A percentile compares a stretch with the other conserved stretches of the same genome.
Evolutionary conservation across 2,888 invertebrate species (phyloP).

Genomic region (Lithophane semibrunnea): DNA sequence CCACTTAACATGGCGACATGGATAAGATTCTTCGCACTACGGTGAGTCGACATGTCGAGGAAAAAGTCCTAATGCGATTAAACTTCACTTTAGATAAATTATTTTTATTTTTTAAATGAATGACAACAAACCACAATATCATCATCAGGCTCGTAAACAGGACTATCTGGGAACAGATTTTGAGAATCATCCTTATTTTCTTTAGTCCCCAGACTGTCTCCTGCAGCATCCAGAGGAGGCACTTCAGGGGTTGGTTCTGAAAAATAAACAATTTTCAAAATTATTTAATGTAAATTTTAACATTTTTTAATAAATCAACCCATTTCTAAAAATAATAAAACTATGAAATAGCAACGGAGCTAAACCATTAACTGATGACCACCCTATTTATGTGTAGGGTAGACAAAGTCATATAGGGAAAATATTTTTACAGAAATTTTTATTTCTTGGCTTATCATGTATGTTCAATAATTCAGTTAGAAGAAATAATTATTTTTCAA

Average conservation of each 20-base stretch:
- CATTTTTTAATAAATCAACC: background rate
- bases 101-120: background rate
- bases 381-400: too few species aligned
- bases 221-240: slow-evolving; percentile 23
- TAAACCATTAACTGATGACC: background rate
- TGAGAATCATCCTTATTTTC: slow-evolving; percentile 76
- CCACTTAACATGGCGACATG: background rate
- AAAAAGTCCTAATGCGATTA: background rate
- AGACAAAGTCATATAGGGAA: too few species aligned
- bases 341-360: background rate
- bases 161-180: slow-evolving; percentile 85
- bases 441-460: background rate
- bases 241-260: slow-evolving; percentile 26
- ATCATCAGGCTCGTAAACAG: slow-evolving; percentile 86
- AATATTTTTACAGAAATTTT: background rate
- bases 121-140: slow-evolving; percentile 68
- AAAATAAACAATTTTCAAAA: slow-evolving; percentile 1
- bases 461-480: background rate
- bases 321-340: background rate
- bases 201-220: slow-evolving; percentile 37
- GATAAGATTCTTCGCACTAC: background rate
- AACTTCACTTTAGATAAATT: background rate
- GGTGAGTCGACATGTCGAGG: background rate
- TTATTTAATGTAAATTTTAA: background rate
- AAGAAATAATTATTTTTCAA: background rate